A percentile compares a stretch with the other conserved stretches of the same genome.
Evolutionary conservation across 2,888 invertebrate genomes (phyloP).

Genomic region (Onthophagus sagittarius): DNA sequence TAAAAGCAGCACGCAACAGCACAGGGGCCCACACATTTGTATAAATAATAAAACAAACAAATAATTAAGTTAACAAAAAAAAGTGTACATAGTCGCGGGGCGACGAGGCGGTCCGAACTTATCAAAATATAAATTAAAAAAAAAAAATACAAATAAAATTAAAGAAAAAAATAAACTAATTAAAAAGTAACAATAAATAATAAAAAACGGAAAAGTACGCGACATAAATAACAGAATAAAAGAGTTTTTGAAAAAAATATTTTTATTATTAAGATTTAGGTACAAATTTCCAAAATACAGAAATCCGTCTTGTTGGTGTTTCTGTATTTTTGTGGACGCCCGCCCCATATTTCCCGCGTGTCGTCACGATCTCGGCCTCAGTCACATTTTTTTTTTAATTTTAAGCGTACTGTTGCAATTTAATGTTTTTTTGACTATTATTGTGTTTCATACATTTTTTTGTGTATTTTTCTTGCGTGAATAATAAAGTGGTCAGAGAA

Average conservation of each 20-base stretch:
- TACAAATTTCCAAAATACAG: background rate
- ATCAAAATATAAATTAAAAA: background rate
- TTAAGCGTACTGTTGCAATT: background rate
- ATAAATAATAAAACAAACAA: constrained; percentile 3
- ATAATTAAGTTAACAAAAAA: background rate
- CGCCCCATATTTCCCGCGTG: too few relatives aligned
- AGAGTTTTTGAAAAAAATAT: background rate
- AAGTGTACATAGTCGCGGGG: background rate
- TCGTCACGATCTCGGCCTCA: background rate
- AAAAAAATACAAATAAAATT: too few relatives aligned
- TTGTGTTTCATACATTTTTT: background rate
- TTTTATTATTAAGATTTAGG: background rate
- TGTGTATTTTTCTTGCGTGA: background rate
- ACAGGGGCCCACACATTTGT: too few relatives aligned
- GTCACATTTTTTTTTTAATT: background rate
- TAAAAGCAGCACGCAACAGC: too few relatives aligned
- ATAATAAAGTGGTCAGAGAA: background rate
- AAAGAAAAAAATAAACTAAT: too few relatives aligned
- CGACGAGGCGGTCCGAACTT: too few relatives aligned
- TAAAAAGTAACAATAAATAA: too few relatives aligned
- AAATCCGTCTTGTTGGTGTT: background rate
- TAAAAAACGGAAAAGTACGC: too few relatives aligned
- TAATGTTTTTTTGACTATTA: background rate
- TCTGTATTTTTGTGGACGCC: too few relatives aligned
- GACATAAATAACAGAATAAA: background rate